Base-by-base conservation (phyloP, 1,140 invertebrate species). In the Polypedilum vanderplanki region DNA sequence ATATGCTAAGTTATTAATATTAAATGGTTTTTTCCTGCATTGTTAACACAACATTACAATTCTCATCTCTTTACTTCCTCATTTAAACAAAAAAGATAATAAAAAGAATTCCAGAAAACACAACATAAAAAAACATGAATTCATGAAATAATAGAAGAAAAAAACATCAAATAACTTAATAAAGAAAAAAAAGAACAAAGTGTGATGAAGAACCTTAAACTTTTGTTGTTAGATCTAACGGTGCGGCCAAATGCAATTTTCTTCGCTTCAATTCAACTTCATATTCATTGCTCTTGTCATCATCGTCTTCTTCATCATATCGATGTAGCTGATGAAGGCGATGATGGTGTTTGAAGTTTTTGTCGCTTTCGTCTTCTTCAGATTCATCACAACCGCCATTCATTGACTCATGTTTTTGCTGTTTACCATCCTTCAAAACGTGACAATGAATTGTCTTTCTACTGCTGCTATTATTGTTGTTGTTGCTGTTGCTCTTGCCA, bases 381-480 rank as follows among this genome's bases (percentile, higher is more conserved):
- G 65, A 70, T 18, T 70, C 65, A 18, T 70, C 65, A 22, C 17
- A 22, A 70, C 17, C 3, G 17, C 65, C 20, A 20, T 70, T 70
- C 65, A 70, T 70, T 70, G 46, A 33, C 24, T 33, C 24, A 33
- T 57, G 46, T 57, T 57, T 57, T 57, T 12, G 12, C 12, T 70
- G 5, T 18, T 70, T 70, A 70, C 65, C 65, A 70, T 70, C 20
- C 65, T 70, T 70, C 65, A 70, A 57, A 57, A n/a, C 46, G 46
- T 57, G 46, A 57, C 46, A 57, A 57, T 57, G 46, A 57, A 57
- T 57, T 57, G 46, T 57, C 46, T 57, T 57, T 57, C 46, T 57
- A 57, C n/a, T 57, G 40, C 73, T 20, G 40, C n/a, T 74, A 18
- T 77, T 78, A 64, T 79, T 80, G 41, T 76, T 80, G 24, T 77